These are phyloP conservation scores for Drosophila prostipennis DNA, from an alignment of 2,888 invertebrate species.

Conservation along the genomic window DNA sequence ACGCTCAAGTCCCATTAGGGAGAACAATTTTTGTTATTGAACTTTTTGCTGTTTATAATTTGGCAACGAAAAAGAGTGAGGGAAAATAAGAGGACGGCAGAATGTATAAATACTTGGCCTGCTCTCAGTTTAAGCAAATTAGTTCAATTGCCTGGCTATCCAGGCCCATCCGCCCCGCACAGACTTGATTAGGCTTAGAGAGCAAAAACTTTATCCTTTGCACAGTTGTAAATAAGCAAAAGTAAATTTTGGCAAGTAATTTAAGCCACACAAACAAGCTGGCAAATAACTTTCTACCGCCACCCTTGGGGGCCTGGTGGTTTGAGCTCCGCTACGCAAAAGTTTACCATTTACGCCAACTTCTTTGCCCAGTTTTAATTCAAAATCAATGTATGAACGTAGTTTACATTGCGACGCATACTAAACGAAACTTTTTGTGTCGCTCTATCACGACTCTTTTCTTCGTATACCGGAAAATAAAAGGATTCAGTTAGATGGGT, in stretches of 20 bases:
- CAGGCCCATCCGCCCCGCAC: slow-evolving; percentile 42
- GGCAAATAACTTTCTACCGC: slow-evolving; percentile 73
- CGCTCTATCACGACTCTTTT: slow-evolving; percentile 22
- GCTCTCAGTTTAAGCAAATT: slow-evolving; percentile 74
- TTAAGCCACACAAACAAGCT: slow-evolving; percentile 81
- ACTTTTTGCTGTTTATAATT: slow-evolving; percentile 75
- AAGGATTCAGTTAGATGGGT: slow-evolving; percentile 1
- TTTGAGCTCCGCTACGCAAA: slow-evolving; percentile 11
- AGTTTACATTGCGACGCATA: slow-evolving; percentile 73
- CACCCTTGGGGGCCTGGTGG: slow-evolving; percentile 21
- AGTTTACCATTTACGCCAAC: slow-evolving; percentile 64
- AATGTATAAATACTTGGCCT: slow-evolving; percentile 68
- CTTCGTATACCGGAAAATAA: slow-evolving; percentile 16
- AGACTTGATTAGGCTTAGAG: slow-evolving; percentile 82
- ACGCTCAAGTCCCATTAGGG: slow-evolving; percentile 20
- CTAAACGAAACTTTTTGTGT: slow-evolving; percentile 64
- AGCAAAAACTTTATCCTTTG: slow-evolving; percentile 82
- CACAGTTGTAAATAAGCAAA: slow-evolving; percentile 80
- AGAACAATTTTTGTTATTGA: slow-evolving; percentile 53
- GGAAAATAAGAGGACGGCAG: neutral
- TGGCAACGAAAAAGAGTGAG: slow-evolving; percentile 15
- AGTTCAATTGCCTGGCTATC: slow-evolving; percentile 69
- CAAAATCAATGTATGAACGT: slow-evolving; percentile 80
- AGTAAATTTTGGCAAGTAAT: slow-evolving; percentile 81
- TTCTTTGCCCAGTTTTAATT: slow-evolving; percentile 80